Base-by-base conservation (phyloP, 2,888 invertebrate species). In the Cantharis lateralis region DNA sequence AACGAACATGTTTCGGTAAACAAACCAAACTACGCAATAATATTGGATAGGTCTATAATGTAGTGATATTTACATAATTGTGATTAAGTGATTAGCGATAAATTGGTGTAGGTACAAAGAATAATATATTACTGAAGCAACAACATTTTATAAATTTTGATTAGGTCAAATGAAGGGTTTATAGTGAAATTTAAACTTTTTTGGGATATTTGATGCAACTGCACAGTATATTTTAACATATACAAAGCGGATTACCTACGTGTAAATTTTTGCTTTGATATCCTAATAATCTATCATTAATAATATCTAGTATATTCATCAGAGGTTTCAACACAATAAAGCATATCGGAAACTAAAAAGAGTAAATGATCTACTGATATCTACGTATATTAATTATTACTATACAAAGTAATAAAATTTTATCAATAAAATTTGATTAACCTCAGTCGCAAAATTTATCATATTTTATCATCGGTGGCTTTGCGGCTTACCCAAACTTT, bases 11-110 rank as follows among this genome's bases (percentile, higher is more conserved):
- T 69, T 69, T 69, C 16, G 62, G 73, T 68, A 73, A 73, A 73
- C 69, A 73, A 73, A 16, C 69, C 62, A 73, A 62, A 73, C 62
- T 73, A 73, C 72, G 69, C 63, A 26, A 28, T 73, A 73, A 48
- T 69, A 69, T 73, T 69, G 68, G 26, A 73, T 62, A 63, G 62
- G 68, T 28, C 62, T 62, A 62, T 62, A 62, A 48, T 32, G 4
- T 72, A 26, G 72, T 48, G 66, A 20, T 72, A 69, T 73, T 68
- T 62, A 73, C 73, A 73, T 24, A 15, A 73, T 18, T 13, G 13
- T 66, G n/a, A 48, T 48, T 48, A 48, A 48, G 7, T 1, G 13
- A 48, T 5, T 48, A 48, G 5, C n/a, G 5, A 48, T 48, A 48
- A 7, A 48, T 48, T 48, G 9, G 1, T 48, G n/a, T 7, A 48